Evolutionary conservation across 2,797 vertebrate genomes (phyloP).

Genomic region (Enteromius fasciolatus): DNA sequence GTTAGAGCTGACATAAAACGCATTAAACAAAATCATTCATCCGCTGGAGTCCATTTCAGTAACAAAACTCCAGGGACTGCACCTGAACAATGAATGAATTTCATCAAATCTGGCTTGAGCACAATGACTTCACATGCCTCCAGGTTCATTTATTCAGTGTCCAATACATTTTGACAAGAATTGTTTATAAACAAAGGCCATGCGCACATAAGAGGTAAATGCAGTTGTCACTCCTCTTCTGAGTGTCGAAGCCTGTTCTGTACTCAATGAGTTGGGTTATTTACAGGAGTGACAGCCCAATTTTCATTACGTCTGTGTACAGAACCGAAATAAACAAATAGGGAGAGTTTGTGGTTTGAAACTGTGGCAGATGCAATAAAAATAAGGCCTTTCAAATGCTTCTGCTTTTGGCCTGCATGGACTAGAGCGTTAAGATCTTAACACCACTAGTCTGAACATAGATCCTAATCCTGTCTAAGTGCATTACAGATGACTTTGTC

Average conservation of each 20-base stretch:
- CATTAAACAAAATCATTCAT: conserved; percentile 6
- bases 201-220: neutral
- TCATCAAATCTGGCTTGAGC: neutral
- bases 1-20: conserved; percentile 1
- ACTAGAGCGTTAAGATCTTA: neutral
- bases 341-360: neutral
- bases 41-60: neutral
- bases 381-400: neutral
- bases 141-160: neutral
- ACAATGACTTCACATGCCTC: neutral
- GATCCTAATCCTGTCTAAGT: conserved; percentile 12
- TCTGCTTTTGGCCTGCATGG: neutral
- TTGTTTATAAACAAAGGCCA: conserved; percentile 4
- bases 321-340: neutral
- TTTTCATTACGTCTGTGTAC: neutral
- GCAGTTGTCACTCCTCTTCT: neutral
- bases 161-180: neutral
- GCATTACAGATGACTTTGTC: conserved; percentile 27
- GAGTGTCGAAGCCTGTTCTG: neutral
- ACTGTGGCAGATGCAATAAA: neutral
- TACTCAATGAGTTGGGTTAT: neutral
- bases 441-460: conserved; percentile 7
- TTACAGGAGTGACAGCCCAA: neutral
- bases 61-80: neutral
- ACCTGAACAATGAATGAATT: neutral